phyloP scores from a whole-genome alignment of 2,113 vertebrate species.

The Ifrita kowaldi region DNA sequence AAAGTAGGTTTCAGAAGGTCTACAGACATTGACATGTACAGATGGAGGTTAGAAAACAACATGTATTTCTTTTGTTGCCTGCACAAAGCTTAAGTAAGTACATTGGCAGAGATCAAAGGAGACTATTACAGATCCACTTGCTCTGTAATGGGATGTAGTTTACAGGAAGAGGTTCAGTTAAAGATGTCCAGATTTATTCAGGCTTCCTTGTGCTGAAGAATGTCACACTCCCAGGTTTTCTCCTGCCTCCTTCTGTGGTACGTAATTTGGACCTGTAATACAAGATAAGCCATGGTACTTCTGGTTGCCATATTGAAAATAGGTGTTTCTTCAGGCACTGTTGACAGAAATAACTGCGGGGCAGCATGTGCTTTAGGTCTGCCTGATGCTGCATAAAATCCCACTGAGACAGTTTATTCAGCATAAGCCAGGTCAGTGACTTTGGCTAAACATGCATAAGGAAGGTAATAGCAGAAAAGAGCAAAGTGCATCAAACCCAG shows the following conservation, averaged over 20 bases:
- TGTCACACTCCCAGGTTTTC: not conserved
- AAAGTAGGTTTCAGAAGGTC: not conserved
- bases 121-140: not conserved
- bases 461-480: not conserved
- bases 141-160: not conserved
- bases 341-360: not conserved
- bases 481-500: not conserved
- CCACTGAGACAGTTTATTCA: not conserved
- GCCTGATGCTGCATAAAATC: not conserved
- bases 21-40: not conserved
- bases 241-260: not conserved
- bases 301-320: not conserved
- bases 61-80: not conserved
- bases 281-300: not conserved
- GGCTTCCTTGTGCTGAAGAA: not conserved
- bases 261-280: not conserved
- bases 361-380: not conserved
- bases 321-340: not conserved
- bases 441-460: not conserved
- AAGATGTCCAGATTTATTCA: not conserved
- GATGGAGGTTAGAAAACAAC: not conserved
- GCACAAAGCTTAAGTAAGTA: not conserved
- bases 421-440: not conserved
- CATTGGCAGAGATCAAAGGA: not conserved
- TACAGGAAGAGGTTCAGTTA: not conserved